Conservation (phyloP, 2,113 vertebrate genomes). For the Amia ocellicauda region DNA sequence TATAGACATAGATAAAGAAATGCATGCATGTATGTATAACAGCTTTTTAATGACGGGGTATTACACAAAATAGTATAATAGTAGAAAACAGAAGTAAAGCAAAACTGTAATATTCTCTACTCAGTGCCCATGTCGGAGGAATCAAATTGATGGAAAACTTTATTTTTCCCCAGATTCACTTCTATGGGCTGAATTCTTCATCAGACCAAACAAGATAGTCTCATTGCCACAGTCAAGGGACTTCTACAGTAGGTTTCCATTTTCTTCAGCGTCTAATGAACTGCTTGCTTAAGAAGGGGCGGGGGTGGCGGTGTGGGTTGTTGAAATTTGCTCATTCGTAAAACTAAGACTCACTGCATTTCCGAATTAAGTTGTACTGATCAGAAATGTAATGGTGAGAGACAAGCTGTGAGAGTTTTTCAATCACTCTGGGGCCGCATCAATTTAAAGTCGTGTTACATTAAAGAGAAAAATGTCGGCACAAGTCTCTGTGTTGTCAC, state of each 20-base stretch:
- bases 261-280: conserved; percentile 31
- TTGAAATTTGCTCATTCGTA: conserved; percentile 39
- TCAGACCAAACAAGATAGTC: background rate
- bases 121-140: too few species aligned
- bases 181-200: background rate
- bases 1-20: too few species aligned
- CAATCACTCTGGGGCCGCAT: conserved; percentile 73
- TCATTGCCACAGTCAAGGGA: background rate
- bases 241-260: background rate
- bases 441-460: conserved; percentile 78
- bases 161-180: too few species aligned
- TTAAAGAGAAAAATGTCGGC: conserved; percentile 70
- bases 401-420: conserved; percentile 77
- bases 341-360: conserved; percentile 60
- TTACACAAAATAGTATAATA: too few species aligned
- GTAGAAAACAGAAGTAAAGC: too few species aligned
- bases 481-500: conserved; percentile 67
- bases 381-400: conserved; percentile 77
- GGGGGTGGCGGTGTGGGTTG: too few species aligned
- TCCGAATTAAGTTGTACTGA: conserved; percentile 80
- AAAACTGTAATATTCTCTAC: too few species aligned
- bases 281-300: background rate
- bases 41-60: too few species aligned
- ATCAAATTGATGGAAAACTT: too few species aligned
- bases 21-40: too few species aligned